These are phyloP conservation scores for Palloptera scutellata DNA, from an alignment of 2,888 invertebrate species.

Conservation along the genomic window DNA sequence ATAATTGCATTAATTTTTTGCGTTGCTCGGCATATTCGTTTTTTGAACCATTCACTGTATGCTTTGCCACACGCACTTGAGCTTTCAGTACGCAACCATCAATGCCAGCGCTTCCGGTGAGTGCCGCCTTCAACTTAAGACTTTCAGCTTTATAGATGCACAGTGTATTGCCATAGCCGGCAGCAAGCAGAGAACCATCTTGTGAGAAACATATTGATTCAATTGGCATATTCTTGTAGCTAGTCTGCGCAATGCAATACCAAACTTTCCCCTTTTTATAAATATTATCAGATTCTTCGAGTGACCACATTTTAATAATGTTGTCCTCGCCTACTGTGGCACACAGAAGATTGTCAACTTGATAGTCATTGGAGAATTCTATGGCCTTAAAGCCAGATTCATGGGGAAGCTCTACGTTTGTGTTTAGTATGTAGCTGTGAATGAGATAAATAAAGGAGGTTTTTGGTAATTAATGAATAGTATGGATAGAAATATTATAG, in stretches of 20 bases:
- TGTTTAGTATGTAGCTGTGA: constrained; percentile 74
- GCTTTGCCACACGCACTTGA: constrained; percentile 48
- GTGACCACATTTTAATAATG: constrained; percentile 76
- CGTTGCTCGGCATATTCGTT: constrained; percentile 48
- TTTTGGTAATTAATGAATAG: background rate
- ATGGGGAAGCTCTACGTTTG: constrained; percentile 78
- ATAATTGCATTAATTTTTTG: constrained; percentile 49
- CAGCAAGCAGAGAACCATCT: constrained; percentile 80
- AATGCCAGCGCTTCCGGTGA: constrained; percentile 58
- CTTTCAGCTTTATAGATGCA: constrained; percentile 75
- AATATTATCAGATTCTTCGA: constrained; percentile 68
- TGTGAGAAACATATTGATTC: constrained; percentile 72
- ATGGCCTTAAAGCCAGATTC: constrained; percentile 69
- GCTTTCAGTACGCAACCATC: constrained; percentile 59
- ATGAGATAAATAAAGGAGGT: constrained; percentile 26
- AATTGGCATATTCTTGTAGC: constrained; percentile 70
- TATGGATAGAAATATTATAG: background rate
- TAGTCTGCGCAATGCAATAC: constrained; percentile 72
- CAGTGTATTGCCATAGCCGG: constrained; percentile 72
- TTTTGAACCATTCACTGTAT: constrained; percentile 47
- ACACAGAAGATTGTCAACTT: constrained; percentile 65
- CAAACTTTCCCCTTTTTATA: constrained; percentile 69
- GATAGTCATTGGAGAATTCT: constrained; percentile 69
- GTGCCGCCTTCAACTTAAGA: constrained; percentile 68
- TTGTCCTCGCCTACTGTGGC: constrained; percentile 75